Evolutionary conservation across 2,888 invertebrate species (phyloP).

Genomic region (Aporophyla lueneburgensis): DNA sequence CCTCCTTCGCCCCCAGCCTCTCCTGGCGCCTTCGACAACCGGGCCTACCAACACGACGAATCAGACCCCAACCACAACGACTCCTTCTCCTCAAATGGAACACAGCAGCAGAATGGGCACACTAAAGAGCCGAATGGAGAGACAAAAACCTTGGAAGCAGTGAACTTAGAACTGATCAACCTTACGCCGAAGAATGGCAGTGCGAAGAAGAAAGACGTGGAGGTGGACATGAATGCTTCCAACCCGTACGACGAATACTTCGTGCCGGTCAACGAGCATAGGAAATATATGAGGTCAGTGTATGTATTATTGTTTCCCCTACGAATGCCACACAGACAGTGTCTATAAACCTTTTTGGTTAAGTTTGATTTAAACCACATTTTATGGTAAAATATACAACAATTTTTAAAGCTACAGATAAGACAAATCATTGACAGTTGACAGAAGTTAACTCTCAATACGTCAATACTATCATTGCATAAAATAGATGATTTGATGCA

Average conservation of each 20-base stretch:
- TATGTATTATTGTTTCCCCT: constrained; percentile 1
- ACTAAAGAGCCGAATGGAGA: constrained; percentile 85
- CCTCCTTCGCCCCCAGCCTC: constrained; percentile 85
- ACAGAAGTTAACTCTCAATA: not conserved
- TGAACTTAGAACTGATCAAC: constrained; percentile 95
- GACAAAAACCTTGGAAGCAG: constrained; percentile 92
- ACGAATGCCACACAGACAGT: not conserved
- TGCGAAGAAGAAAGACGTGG: constrained; percentile 92
- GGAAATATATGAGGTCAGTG: constrained; percentile 95
- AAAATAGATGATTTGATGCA: not conserved
- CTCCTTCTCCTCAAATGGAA: constrained; percentile 86
- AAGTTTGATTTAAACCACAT: not conserved
- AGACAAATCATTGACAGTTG: not conserved
- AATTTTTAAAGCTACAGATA: not conserved
- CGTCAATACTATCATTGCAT: not conserved
- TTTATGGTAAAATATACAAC: not conserved
- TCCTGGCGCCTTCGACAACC: constrained; percentile 87
- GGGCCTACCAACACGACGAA: constrained; percentile 85
- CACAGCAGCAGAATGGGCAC: constrained; percentile 84
- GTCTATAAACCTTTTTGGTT: not conserved
- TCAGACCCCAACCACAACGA: constrained; percentile 87
- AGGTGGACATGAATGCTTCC: constrained; percentile 92
- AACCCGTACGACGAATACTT: constrained; percentile 96
- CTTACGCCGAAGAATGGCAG: constrained; percentile 92
- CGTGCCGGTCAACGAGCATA: constrained; percentile 96